phyloP scores from a whole-genome alignment of 2,113 vertebrate species.

The Hystrix cristata region DNA sequence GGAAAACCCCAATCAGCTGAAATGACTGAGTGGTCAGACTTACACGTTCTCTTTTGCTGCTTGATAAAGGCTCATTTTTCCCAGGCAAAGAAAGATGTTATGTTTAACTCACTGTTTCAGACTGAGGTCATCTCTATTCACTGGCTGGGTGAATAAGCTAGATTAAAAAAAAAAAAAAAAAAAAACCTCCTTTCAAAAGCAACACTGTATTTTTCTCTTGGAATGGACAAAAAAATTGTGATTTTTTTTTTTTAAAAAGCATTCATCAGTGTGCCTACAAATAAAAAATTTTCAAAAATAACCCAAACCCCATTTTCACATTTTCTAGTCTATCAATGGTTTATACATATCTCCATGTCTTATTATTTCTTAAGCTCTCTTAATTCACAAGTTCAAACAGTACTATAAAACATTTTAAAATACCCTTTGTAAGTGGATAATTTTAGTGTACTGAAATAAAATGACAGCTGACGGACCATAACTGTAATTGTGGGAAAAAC shows the following conservation, averaged over 20 bases:
- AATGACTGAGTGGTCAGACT: conserved; percentile 23
- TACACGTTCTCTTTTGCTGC: not conserved
- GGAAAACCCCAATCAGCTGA: conserved; percentile 45
- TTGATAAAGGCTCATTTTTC: conserved; percentile 2
- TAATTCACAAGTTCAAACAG: not conserved
- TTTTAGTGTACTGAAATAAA: not conserved
- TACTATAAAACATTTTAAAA: not conserved
- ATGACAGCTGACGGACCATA: accelerated
- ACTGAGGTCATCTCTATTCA: conserved; percentile 81
- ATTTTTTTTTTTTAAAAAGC: not conserved
- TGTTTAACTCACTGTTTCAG: not conserved
- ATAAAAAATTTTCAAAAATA: not conserved
- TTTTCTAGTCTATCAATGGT: not conserved
- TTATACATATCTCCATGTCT: accelerated
- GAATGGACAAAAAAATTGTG: not conserved
- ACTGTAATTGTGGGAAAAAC: not conserved
- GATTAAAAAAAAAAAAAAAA: conserved; percentile 23
- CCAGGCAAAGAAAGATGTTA: not conserved
- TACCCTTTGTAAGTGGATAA: not conserved
- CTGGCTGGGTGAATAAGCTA: conserved; percentile 67
- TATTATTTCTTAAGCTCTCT: not conserved
- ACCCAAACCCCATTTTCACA: not conserved
- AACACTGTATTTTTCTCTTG: conserved; percentile 74
- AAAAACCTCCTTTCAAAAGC: conserved; percentile 79
- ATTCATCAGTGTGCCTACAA: not conserved